These are phyloP conservation scores for Nothocercus nigrocapillus DNA, from an alignment of 2,113 vertebrate genomes.

Conservation along the genomic window DNA sequence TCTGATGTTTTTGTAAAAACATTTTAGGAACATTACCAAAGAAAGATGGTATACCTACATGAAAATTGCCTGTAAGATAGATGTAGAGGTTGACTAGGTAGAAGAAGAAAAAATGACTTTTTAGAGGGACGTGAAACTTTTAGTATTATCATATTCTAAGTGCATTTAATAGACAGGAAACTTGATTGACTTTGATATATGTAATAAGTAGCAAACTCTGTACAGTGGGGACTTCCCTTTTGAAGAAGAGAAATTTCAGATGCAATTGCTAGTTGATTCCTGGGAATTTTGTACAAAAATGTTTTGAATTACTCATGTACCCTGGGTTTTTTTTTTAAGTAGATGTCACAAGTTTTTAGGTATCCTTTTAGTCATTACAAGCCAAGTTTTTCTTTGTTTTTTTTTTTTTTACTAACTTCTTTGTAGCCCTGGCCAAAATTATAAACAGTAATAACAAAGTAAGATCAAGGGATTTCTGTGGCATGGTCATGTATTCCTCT, in stretches of 20 bases:
- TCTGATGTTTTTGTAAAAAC: neutral
- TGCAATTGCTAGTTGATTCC: slow-evolving; percentile 56
- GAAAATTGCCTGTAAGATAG: neutral
- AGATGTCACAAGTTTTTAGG: slow-evolving; percentile 54
- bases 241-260: slow-evolving; percentile 52
- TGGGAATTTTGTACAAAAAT: slow-evolving; percentile 71
- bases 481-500: neutral
- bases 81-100: neutral
- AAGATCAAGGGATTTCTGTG: neutral
- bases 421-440: slow-evolving; percentile 37
- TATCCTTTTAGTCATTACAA: slow-evolving; percentile 54
- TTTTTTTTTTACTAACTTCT: slow-evolving; percentile 35
- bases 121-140: neutral
- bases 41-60: neutral
- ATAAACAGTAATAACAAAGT: slow-evolving; percentile 32
- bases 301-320: slow-evolving; percentile 62
- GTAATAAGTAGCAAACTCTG: slow-evolving; percentile 43
- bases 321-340: neutral
- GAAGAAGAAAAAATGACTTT: neutral
- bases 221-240: slow-evolving; percentile 64
- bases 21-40: neutral
- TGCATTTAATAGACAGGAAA: slow-evolving; percentile 57
- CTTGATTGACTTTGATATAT: slow-evolving; percentile 53
- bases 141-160: neutral
- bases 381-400: neutral